A percentile compares a stretch with the other conserved stretches of the same genome.
Conservation (phyloP, 2,888 invertebrate species). For the Leptopterna dolabrata region DNA sequence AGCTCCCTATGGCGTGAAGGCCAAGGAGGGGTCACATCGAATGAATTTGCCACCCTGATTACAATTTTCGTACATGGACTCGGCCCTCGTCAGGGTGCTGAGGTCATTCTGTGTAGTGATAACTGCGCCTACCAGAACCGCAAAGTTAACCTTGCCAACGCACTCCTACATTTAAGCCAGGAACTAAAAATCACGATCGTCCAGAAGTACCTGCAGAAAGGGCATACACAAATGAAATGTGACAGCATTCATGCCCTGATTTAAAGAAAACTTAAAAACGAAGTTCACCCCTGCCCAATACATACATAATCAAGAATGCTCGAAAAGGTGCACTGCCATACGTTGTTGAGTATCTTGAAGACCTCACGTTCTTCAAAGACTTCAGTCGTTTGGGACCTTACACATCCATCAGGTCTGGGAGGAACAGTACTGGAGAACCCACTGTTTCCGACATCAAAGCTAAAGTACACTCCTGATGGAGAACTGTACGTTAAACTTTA, state of each 20-base stretch:
- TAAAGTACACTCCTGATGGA: no score
- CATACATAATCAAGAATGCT: not conserved
- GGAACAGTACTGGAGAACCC: no score
- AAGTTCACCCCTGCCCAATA: conserved; percentile 12
- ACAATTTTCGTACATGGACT: conserved; percentile 24
- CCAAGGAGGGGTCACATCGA: conserved; percentile 48
- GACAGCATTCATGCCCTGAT: not conserved
- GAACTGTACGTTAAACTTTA: not conserved
- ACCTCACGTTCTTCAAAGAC: no score
- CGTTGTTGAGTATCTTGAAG: not conserved
- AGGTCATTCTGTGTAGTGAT: conserved; percentile 61
- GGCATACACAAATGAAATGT: conserved; percentile 60
- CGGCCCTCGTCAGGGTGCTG: no score
- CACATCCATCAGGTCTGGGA: no score
- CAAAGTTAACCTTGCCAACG: conserved; percentile 60
- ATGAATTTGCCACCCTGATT: conserved; percentile 34
- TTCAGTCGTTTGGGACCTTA: no score
- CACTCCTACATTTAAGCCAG: conserved; percentile 60
- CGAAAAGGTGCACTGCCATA: not conserved
- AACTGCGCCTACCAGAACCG: not conserved
- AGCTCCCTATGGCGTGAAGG: conserved; percentile 68
- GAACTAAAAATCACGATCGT: conserved; percentile 60
- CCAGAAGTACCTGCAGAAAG: conserved; percentile 63
- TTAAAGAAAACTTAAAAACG: not conserved
- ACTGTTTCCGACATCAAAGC: no score